Base-by-base conservation (phyloP, 2,797 vertebrate genomes). In the Nannoperca australis region DNA sequence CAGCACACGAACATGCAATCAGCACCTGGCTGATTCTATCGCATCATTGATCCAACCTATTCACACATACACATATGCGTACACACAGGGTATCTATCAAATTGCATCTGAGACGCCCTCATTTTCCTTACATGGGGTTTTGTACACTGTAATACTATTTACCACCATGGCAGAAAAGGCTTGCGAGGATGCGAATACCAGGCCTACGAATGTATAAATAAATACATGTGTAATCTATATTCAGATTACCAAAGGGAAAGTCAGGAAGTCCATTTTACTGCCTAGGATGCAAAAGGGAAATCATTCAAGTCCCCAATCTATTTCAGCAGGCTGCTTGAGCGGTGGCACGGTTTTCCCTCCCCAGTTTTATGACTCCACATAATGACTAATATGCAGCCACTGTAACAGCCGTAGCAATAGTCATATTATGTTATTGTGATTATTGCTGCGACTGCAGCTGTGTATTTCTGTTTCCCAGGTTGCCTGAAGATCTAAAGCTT, bases 161-260 rank as follows among this genome's bases (percentile, higher is more conserved):
- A 83, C 85, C 62, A 50, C 50, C 3, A n/a, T 24, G n/a, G 75
- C 65, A 79, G 83, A 60, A 77, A 80, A 61, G 69, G 67, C 63
- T 72, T 30, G 47, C 11, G 9, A 79, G 67, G 66, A 72, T 74
- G 14, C 63, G 67, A 86, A 85, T 70, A 82, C 66, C 59, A 78
- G 65, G 50, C 69, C 73, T 77, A 78, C 75, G 83, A 87, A 92
- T 90, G 84, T 87, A 90, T 92, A 88, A 93, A 90, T 90, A 89
- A 92, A 91, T 80, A 88, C 78, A 86, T 74, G 64, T 2, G 42
- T 87, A 90, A 92, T 93, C 82, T 92, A 85, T 91, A 91, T 91
- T 85, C 84, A 89, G 87, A 91, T 92, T 88, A 88, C 88, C 81
- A 88, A 86, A 92, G 84, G 76, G 70, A 74, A 86, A 88, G 87